Evolutionary conservation across 2,113 vertebrate species (phyloP), one percentile per base, ranked within the genome.

Genomic region (Psilopogon haemacephalus): DNA sequence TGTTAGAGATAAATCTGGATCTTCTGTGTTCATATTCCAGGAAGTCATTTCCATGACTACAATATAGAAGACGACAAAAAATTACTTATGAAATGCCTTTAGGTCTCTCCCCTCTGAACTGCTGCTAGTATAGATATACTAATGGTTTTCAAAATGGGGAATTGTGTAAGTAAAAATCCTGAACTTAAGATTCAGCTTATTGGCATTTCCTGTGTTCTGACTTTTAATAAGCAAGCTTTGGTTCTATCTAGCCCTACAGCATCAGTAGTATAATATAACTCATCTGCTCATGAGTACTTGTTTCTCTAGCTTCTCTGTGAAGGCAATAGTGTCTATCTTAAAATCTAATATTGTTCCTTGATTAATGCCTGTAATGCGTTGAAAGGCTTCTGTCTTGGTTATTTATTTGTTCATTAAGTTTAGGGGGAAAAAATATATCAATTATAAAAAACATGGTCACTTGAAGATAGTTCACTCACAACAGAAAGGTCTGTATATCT

Each of bases 361-460:
- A 59, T 42, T 54, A 58, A 59, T 48, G 64, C 38, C 8, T 42
- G 8, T 21, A 81, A 59, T 18, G 4, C 6, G 33, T 24, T 88
- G 8, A 69, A 72, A 54, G 2, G 0, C 24, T 81, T 84, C 27
- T 71, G 12, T 5, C 3, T 67, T 54, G 7, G 54, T 63, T 15
- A 48, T 2, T 1, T 27, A 24, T 76, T 38, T 32, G 11, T 7
- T 63, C 33, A 48, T 24, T 58, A 2, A 44, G 68, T 80, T 87
- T 63, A 48, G 11, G 5, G 15, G 78, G 78, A n/a, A 58, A 62
- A 74, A n/a, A 11, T 13, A 6, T 7, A 50, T 58, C 24, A 77
- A 6, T 32, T 5, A 68, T 21, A 20, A 64, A 79, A 48, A 10
- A 23, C 0, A 9, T 0, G 0, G 4, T 33, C n/a, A 48, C 2